Base-by-base conservation (phyloP, 2,797 vertebrate species). In the Anabas testudineus region DNA sequence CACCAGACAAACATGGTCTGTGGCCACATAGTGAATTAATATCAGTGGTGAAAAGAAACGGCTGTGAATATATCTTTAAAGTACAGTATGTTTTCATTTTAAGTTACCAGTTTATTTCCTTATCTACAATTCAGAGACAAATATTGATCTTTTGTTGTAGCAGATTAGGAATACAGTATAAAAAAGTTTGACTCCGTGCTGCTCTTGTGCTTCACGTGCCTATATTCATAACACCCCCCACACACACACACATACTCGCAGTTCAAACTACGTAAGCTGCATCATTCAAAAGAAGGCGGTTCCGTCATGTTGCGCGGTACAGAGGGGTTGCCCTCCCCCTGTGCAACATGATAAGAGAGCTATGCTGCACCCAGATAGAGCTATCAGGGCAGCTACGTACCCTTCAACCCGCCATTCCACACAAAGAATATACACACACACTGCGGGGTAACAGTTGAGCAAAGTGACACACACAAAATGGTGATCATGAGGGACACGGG, bases 301-400 rank as follows among this genome's bases (percentile, higher is more conserved):
- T 87, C 82, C n/a, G 57, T 84, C 48, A 64, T 57, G 68, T 73
- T 77, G 58, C 63, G 60, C 63, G 5, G 78, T 71, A 51, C 64
- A 6, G 43, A 75, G 85, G 90, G 88, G 86, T 88, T 81, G 60
- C 82, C 86, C 84, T 65, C 81, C 88, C 84, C 74, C 75, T 64
- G 68, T 67, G 71, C 19, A 56, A 42, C 63, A 18, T n/a, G 94
- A 94, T 95, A 94, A 95, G 85, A 84, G 73, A 74, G 82, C 87
- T 87, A 91, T 94, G 94, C 84, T 82, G 84, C 70, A 42, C 54
- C 58, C 78, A 92, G 94, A 95, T 95, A 95, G 85, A 90, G 90
- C 92, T 95, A 95, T 94, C 94, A 86, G 82, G 90, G 83, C 75
- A 41, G 79, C 77, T 86, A n/a, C n/a, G n/a, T n/a, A 79, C 88